Base-by-base conservation (phyloP, 2,888 invertebrate species). In the Baronia brevicornis region DNA sequence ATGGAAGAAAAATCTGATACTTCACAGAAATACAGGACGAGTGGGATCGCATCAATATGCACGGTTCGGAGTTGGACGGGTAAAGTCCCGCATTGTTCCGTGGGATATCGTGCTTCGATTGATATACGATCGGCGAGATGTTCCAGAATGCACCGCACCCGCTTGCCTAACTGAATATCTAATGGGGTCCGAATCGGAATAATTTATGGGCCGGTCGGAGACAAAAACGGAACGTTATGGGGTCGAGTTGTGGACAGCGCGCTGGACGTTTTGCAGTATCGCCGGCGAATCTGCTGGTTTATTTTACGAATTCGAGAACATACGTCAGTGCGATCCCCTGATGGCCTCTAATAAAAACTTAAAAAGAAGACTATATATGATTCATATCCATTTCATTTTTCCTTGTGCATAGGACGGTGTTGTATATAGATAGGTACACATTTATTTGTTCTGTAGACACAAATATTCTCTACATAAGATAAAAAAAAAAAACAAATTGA, bases 191-290 rank as follows among this genome's bases (percentile, higher is more conserved):
- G 74, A 73, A 77, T 78, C 74, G 66, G 79, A 77, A 74, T 78
- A 69, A 80, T 80, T 79, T 80, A 80, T 82, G 62, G 70, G 51
- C 54, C 53, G 64, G 58, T 52, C 48, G 48, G 69, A 69, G 71
- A 78, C 79, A 78, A 75, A 80, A 79, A 77, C 77, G 72, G 79
- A 70, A 77, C 80, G 64, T 59, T 78, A 78, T 75, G 74, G 72
- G 52, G 42, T 48, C 50, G 49, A 51, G 44, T n/a, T 40, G 53
- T 52, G 52, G 60, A 46, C 49, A 31, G 36, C 39, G 35, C 52
- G 60, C 59, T 62, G 60, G 55, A 51, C 51, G 58, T 7, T 5
- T 2, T 13, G 8, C 24, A 11, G n/a, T n/a, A n/a, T n/a, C 9
- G 7, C 10, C n/a, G 15, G 5, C 3, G 3, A 12, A 5, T 15